These are phyloP conservation scores for Leptinotarsa peninsularis DNA, from an alignment of 2,888 invertebrate species.

Conservation along the genomic window DNA sequence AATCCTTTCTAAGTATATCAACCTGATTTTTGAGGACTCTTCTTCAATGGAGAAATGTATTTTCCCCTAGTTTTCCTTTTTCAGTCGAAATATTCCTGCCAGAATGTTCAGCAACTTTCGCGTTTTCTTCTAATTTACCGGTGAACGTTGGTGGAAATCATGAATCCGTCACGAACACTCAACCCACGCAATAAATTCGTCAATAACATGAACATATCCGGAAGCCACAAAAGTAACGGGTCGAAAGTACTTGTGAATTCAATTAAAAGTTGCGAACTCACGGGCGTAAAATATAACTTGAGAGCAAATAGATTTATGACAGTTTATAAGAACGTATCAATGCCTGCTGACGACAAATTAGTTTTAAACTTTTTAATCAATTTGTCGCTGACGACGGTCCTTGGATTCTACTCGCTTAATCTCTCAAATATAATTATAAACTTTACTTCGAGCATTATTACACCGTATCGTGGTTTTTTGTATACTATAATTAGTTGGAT, in stretches of 20 bases:
- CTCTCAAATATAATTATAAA: constrained; percentile 57
- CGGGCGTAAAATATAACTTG: constrained; percentile 57
- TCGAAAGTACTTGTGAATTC: constrained; percentile 49
- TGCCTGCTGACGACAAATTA: constrained; percentile 63
- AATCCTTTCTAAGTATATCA: no score
- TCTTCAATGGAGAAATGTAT: no score
- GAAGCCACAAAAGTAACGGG: constrained; percentile 37
- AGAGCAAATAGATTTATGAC: constrained; percentile 63
- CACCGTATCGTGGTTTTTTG: constrained; percentile 35
- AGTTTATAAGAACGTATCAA: constrained; percentile 62
- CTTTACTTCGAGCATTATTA: constrained; percentile 50
- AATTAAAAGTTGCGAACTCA: constrained; percentile 59
- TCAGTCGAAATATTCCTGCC: neutral
- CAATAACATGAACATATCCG: constrained; percentile 35
- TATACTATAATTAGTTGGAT: neutral
- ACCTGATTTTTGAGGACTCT: no score
- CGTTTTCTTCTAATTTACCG: neutral
- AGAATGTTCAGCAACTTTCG: neutral
- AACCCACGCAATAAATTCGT: constrained; percentile 40
- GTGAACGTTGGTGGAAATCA: constrained; percentile 25
- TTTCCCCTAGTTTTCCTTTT: no score
- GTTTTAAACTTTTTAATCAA: constrained; percentile 65
- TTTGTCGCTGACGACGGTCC: constrained; percentile 59
- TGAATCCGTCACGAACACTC: constrained; percentile 36
- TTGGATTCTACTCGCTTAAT: constrained; percentile 55